Base-by-base conservation (phyloP, 2,888 invertebrate genomes). In the Eulithis prunata region DNA sequence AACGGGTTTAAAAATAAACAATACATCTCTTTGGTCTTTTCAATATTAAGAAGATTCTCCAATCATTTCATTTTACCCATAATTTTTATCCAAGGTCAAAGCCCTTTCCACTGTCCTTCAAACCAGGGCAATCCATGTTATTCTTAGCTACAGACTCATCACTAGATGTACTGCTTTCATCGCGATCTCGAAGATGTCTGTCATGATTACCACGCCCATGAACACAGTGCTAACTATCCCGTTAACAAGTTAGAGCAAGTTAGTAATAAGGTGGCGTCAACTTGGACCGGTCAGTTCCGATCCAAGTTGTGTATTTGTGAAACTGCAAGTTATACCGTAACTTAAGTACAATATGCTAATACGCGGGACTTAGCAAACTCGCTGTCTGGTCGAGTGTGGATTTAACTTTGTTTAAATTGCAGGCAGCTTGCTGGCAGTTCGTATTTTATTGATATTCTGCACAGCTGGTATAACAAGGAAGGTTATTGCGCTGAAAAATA, bases 311-410 rank as follows among this genome's bases (percentile, higher is more conserved):
- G 60, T 70, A 69, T 71, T 73, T 64, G 68, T 59, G 65, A 68
- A 70, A 68, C 69, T 64, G 60, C 64, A 69, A 74, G 69, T 71
- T 71, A 61, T 66, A 68, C 57, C 60, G 21, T 63, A 72, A 71
- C 71, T 72, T 69, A 57, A 38, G 68, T 63, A 74, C 71, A 72
- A 66, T 74, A 74, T 74, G 74, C 68, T 72, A 74, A 72, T 74
- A 68, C 58, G 66, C 53, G 61, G 43, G 56, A 64, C 61, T 64
- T 66, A 52, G 52, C 61, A 43, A 57, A 58, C 62, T 51, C 36
- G 43, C 49, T 62, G 61, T 62, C 56, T 68, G 58, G 46, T 62
- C 55, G 61, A 57, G 64, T 62, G 65, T 61, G 64, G 64, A 52
- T 63, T 61, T 61, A 64, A 58, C 61, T 57, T 67, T 54, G 67